phyloP scores from a whole-genome alignment of 2,113 vertebrate species.

The Nesospiza acunhae region DNA sequence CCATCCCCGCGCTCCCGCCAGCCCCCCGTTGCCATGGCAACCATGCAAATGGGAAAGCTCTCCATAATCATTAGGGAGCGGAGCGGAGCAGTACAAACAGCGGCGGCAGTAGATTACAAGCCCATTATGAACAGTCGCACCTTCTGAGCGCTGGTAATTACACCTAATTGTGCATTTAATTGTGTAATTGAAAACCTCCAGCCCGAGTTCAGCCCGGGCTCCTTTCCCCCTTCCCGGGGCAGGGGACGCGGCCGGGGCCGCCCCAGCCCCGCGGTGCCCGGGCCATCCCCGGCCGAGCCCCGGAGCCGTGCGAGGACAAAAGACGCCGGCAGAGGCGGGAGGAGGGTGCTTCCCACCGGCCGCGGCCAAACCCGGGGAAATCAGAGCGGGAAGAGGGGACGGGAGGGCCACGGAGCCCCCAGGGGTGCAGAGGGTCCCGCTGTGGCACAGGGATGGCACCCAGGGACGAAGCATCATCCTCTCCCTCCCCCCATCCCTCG shows the following conservation, averaged over 20 bases:
- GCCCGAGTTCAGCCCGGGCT: slow-evolving; percentile 58
- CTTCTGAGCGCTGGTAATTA: slow-evolving; percentile 80
- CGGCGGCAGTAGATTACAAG: slow-evolving; percentile 79
- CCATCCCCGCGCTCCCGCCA: slow-evolving; percentile 33
- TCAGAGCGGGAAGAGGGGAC: not conserved
- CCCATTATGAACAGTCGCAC: slow-evolving; percentile 77
- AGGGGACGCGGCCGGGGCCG: not conserved
- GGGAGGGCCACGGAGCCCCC: too few relatives aligned
- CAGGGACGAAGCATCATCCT: not conserved
- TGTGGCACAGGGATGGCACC: not conserved
- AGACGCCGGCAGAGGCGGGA: not conserved
- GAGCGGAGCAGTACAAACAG: slow-evolving; percentile 76
- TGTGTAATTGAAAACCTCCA: slow-evolving; percentile 81
- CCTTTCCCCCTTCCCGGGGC: not conserved
- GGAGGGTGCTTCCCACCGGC: fast-evolving
- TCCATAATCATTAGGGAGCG: slow-evolving; percentile 74
- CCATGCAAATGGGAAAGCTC: slow-evolving; percentile 77
- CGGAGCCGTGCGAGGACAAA: not conserved
- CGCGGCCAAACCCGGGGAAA: not conserved
- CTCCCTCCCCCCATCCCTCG: fast-evolving
- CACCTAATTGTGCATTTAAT: slow-evolving; percentile 84
- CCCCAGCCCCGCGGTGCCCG: not conserved
- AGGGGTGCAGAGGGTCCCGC: fast-evolving
- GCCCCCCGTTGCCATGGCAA: slow-evolving; percentile 75
- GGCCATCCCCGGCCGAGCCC: fast-evolving